Evolutionary conservation across 92 coral and sea anemone species (phyloP).

Genomic region (Phenganax marumi): DNA sequence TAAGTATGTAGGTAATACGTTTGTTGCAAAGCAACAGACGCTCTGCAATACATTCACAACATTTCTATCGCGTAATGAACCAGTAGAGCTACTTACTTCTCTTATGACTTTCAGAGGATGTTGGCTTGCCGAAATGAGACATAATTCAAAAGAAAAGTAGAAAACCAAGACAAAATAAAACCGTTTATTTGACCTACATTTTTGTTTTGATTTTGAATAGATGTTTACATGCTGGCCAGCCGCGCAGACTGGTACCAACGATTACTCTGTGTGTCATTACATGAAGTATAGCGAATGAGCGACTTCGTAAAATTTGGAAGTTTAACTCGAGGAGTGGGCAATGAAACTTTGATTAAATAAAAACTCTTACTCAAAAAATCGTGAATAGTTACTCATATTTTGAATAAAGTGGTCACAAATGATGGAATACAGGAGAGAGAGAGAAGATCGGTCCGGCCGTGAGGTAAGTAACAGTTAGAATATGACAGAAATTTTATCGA

Average conservation of each 20-base stretch:
- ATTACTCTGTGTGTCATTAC: neutral
- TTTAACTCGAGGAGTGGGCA: slow-evolving; percentile 4
- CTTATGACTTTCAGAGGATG: slow-evolving; percentile 14
- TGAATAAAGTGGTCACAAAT: slow-evolving; percentile 14
- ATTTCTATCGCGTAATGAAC: neutral
- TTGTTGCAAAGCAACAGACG: slow-evolving; percentile 39
- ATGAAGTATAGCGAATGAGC: neutral
- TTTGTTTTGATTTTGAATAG: neutral
- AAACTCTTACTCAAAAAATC: neutral
- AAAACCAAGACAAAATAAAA: neutral
- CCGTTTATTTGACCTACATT: neutral
- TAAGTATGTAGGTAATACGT: neutral
- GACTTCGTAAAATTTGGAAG: neutral
- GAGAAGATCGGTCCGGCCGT: slow-evolving; percentile 63
- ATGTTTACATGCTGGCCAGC: slow-evolving; percentile 8
- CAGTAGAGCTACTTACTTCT: slow-evolving; percentile 13
- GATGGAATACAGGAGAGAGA: slow-evolving; percentile 61
- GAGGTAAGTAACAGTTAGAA: slow-evolving; percentile 56
- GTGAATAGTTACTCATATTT: neutral
- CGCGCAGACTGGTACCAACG: neutral
- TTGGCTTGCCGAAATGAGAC: slow-evolving; percentile 37
- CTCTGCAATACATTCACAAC: neutral
- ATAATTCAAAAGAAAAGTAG: neutral
- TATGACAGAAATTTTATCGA: neutral
- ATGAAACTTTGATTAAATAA: neutral